phyloP scores from a whole-genome alignment of 2,113 vertebrate species.

The Sialia sialis region DNA sequence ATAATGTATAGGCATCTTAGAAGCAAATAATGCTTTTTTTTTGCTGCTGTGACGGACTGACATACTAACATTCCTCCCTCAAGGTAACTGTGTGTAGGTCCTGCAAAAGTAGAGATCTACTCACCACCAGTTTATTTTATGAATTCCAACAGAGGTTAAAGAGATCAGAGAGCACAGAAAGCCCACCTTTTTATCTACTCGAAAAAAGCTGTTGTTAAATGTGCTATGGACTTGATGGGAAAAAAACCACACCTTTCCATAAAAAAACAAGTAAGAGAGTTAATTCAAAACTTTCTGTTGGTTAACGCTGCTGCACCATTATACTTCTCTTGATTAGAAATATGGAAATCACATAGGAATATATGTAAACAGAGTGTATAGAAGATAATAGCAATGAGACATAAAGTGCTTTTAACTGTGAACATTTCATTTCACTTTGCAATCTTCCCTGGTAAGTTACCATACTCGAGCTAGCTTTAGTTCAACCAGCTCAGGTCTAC shows the following conservation, averaged over 20 bases:
- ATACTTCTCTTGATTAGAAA: not conserved
- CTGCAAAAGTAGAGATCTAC: not conserved
- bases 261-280: not conserved
- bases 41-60: not conserved
- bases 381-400: not conserved
- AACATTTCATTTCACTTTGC: not conserved
- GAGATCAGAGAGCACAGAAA: not conserved
- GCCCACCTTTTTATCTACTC: not conserved
- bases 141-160: not conserved
- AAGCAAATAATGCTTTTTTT: not conserved
- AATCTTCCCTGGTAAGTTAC: constrained; percentile 17
- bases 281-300: not conserved
- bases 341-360: not conserved
- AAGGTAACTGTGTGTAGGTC: not conserved
- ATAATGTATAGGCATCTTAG: not conserved
- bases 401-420: not conserved
- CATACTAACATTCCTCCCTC: not conserved
- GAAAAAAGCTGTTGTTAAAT: not conserved
- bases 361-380: not conserved
- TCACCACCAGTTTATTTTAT: not conserved
- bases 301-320: not conserved
- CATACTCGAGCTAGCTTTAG: not conserved
- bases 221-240: not conserved
- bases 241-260: not conserved
- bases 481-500: not conserved